These are phyloP conservation scores for Hycleus cichorii DNA, from an alignment of 1,140 invertebrate species.

Conservation along the genomic window DNA sequence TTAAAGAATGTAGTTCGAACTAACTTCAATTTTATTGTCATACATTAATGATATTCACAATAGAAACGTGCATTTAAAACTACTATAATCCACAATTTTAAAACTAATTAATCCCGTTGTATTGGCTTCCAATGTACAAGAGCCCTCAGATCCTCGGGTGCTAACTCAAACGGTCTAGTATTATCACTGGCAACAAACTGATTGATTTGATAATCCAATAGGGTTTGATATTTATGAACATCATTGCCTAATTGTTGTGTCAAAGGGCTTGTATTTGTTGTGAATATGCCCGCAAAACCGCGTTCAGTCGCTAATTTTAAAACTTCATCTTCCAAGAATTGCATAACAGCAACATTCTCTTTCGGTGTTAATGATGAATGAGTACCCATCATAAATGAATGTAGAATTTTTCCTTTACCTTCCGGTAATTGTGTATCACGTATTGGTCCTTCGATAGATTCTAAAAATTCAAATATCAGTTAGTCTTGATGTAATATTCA, in stretches of 20 bases:
- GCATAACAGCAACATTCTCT: slow-evolving; percentile 71
- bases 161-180: slow-evolving; percentile 63
- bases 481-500: slow-evolving; percentile 58
- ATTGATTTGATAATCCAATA: slow-evolving; percentile 74
- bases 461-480: slow-evolving; percentile 72
- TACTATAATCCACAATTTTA: background rate
- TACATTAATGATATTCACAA: slow-evolving; percentile 1
- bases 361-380: slow-evolving; percentile 51
- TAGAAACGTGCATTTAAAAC: background rate
- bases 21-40: too few species aligned
- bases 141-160: slow-evolving; percentile 63
- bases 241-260: slow-evolving; percentile 77
- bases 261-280: slow-evolving; percentile 77
- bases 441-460: slow-evolving; percentile 64
- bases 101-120: background rate
- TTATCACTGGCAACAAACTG: slow-evolving; percentile 63
- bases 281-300: slow-evolving; percentile 67
- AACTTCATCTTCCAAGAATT: slow-evolving; percentile 68
- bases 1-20: too few species aligned
- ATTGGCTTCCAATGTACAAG: slow-evolving; percentile 65
- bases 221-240: slow-evolving; percentile 69
- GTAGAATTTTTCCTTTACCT: slow-evolving; percentile 63
- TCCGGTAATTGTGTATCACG: slow-evolving; percentile 47
- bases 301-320: slow-evolving; percentile 55
- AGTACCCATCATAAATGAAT: slow-evolving; percentile 83